These are phyloP conservation scores for Schizaphis graminum DNA, from an alignment of 2,888 invertebrate genomes.

Conservation along the genomic window DNA sequence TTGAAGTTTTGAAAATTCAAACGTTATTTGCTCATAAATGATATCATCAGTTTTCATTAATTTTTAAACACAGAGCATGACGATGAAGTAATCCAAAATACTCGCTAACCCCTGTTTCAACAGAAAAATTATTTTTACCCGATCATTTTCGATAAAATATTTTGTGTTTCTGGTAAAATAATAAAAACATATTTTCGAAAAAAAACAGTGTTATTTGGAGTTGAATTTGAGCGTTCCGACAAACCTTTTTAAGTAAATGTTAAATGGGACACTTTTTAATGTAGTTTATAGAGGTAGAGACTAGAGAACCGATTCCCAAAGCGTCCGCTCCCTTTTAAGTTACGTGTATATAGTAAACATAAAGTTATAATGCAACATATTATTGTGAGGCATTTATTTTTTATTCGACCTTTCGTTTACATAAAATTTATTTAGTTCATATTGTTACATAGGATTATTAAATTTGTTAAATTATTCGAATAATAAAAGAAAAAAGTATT, in stretches of 20 bases:
- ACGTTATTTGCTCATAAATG: too few relatives aligned
- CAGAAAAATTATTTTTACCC: background rate
- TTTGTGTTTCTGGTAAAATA: background rate
- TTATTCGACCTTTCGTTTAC: background rate
- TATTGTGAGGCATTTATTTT: background rate
- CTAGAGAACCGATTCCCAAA: background rate
- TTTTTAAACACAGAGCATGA: background rate
- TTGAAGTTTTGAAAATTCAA: too few relatives aligned
- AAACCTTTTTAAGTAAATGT: background rate
- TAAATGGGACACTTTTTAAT: background rate
- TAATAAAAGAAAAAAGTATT: too few relatives aligned
- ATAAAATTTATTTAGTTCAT: background rate
- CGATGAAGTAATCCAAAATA: background rate
- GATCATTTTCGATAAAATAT: background rate
- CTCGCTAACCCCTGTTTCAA: background rate
- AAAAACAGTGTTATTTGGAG: background rate
- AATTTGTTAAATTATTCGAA: too few relatives aligned
- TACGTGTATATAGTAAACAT: background rate
- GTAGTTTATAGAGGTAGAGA: background rate
- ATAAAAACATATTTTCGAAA: background rate
- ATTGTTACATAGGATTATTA: too few relatives aligned
- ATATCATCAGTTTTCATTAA: too few relatives aligned
- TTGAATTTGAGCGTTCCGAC: background rate
- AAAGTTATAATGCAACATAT: background rate
- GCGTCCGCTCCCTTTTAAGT: background rate